Base-by-base conservation (phyloP, 2,113 vertebrate species). In the Pristiophorus japonicus region DNA sequence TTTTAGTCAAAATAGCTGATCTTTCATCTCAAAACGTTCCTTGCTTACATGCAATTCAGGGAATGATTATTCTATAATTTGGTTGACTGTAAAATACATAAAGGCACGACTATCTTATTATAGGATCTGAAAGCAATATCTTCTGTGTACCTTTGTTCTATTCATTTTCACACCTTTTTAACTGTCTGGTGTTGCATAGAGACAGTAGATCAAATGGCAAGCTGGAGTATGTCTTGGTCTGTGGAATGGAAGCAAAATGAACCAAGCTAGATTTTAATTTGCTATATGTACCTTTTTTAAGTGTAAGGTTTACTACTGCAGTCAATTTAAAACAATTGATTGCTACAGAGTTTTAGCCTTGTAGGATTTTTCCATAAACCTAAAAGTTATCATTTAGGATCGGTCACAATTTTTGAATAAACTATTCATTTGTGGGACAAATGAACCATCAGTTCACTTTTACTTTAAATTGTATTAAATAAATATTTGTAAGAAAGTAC, bases 41-140 rank as follows among this genome's bases (percentile, higher is more conserved):
- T 34, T 94, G 66, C 93, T 73, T 94, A 34, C 93, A 90, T 27
- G 38, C 22, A 70, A 34, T 94, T 51, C 45, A 70, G 12, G 66
- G 66, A 94, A 93, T 66, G 24, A 42, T 94, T 94, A 94, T 70
- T 70, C 66, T 94, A 67, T 73, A 45, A 92, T 45, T 30, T 70
- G 93, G 66, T 94, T 94, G 93, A 73, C 66, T 94, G 66, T 94
- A 94, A 94, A 94, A 94, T 94, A 94, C 45, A 94, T 94, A 94
- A 67, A 94, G 93, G 93, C 66, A 47, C 11, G 24, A 70, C 93
- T 94, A 94, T 70, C 93, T 94, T 94, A 94, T 94, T 94, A 73
- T 70, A 94, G 93, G 93, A 94, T 94, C 93, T 94, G 65, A 94
- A 94, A 94, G 93, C 66, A 94, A 94, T 94, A 94, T 94, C 93